These are phyloP conservation scores for Crossocerus cetratus DNA, from an alignment of 2,888 invertebrate genomes.

Conservation along the genomic window DNA sequence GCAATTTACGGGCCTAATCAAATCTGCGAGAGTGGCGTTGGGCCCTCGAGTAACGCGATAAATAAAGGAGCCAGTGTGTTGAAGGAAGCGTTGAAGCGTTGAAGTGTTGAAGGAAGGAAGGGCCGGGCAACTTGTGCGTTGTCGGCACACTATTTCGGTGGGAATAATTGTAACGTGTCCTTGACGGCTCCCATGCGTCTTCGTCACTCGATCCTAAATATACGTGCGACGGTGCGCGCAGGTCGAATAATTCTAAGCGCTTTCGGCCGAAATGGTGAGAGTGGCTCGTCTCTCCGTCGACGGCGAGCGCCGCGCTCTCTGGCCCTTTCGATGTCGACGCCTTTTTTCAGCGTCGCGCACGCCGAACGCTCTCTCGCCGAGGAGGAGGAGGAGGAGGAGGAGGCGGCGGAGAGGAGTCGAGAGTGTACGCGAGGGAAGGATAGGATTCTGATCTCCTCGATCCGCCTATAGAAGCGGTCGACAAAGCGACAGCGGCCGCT, in stretches of 20 bases:
- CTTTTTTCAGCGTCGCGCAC: slow-evolving; percentile 26
- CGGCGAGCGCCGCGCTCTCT: slow-evolving; percentile 6
- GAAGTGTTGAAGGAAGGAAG: too few relatives aligned
- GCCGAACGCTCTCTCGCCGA: too few relatives aligned
- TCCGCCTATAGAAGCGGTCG: slow-evolving; percentile 65
- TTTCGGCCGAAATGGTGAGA: slow-evolving; percentile 33
- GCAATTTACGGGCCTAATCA: too few relatives aligned
- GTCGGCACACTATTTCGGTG: background rate
- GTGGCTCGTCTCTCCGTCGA: slow-evolving; percentile 35
- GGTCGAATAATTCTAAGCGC: slow-evolving; percentile 43
- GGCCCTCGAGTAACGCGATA: background rate
- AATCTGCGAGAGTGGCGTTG: background rate
- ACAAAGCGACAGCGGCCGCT: slow-evolving; percentile 71
- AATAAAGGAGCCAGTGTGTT: background rate
- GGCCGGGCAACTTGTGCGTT: too few relatives aligned
- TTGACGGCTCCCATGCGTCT: slow-evolving; percentile 1
- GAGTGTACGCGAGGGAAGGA: slow-evolving; percentile 32
- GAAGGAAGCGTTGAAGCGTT: background rate
- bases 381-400: slow-evolving; percentile 7
- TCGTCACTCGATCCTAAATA: slow-evolving; percentile 25
- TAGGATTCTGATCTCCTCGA: slow-evolving; percentile 54
- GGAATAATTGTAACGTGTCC: slow-evolving; percentile 5
- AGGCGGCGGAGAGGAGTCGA: slow-evolving; percentile 4
- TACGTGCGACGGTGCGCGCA: background rate
- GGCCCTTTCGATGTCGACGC: slow-evolving; percentile 41